Percentiles rank a stretch among this genome's conserved stretches.
Conservation (phyloP, 2,888 invertebrate species). For the Micoletzkya japonica region DNA sequence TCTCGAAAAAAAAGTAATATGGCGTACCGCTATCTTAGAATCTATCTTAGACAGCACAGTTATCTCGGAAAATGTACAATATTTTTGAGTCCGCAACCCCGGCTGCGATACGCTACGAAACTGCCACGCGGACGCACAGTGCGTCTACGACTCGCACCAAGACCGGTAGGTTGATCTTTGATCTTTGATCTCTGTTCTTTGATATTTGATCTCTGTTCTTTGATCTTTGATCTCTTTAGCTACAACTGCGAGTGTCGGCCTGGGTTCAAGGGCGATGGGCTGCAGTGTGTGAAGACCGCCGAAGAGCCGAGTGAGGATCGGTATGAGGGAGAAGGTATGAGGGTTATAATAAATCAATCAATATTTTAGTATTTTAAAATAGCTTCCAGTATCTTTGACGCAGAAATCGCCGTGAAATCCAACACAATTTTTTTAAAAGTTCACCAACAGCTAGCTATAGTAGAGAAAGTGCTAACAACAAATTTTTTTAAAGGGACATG, state of each 20-base stretch:
- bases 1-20: too few species aligned
- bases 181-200: not conserved
- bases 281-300: conserved; percentile 38
- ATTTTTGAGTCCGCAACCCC: conserved; percentile 27
- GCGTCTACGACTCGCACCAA: conserved; percentile 68
- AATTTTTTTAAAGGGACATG: too few species aligned
- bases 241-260: conserved; percentile 51
- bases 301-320: conserved; percentile 15
- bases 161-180: conserved; percentile 17
- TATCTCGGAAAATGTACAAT: too few species aligned
- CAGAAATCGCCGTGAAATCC: too few species aligned
- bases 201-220: not conserved
- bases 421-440: too few species aligned
- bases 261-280: conserved; percentile 65
- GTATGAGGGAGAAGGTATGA: conserved; percentile 18
- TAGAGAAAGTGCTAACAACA: too few species aligned
- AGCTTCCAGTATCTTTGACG: too few species aligned
- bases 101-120: conserved; percentile 64
- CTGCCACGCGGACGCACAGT: conserved; percentile 66
- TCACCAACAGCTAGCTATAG: too few species aligned
- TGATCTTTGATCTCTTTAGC: conserved; percentile 28
- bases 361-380: too few species aligned
- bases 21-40: too few species aligned
- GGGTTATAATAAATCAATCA: not conserved
- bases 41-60: too few species aligned